Evolutionary conservation across 2,888 invertebrate species (phyloP).

Genomic region (Alviniconcha strummeri): DNA sequence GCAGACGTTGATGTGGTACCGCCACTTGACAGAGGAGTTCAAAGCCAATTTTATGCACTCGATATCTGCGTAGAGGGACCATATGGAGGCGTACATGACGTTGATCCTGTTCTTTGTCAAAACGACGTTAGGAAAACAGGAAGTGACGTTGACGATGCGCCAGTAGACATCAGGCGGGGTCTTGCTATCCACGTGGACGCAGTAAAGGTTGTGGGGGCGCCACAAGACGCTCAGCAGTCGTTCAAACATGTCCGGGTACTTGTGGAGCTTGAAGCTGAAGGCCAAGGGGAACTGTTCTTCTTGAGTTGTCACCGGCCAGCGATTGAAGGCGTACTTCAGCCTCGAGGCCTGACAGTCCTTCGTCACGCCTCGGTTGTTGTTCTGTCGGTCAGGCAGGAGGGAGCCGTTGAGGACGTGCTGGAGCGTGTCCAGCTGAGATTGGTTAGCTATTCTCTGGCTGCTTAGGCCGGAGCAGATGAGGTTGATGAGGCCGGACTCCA

Average conservation of each 20-base stretch:
- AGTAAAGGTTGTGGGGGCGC: conserved; percentile 67
- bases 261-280: conserved; percentile 4
- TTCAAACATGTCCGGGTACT: conserved; percentile 40
- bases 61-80: conserved; percentile 49
- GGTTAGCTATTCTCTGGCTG: neutral
- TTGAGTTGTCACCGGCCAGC: conserved; percentile 6
- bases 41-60: conserved; percentile 46
- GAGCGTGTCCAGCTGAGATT: neutral
- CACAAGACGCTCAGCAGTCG: conserved; percentile 64
- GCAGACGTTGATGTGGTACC: conserved; percentile 68
- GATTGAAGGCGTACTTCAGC: neutral
- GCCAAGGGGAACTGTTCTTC: conserved; percentile 15
- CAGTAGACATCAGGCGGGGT: conserved; percentile 45
- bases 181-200: conserved; percentile 68
- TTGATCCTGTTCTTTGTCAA: conserved; percentile 49
- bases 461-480: neutral
- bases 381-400: neutral
- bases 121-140: conserved; percentile 62
- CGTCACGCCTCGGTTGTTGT: neutral
- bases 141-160: conserved; percentile 45
- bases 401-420: too few relatives aligned
- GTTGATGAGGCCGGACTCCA: neutral
- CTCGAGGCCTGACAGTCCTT: neutral
- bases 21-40: conserved; percentile 52
- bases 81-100: conserved; percentile 52